Conservation (phyloP, 2,113 vertebrate genomes). For the Bambusicola thoracicus region DNA sequence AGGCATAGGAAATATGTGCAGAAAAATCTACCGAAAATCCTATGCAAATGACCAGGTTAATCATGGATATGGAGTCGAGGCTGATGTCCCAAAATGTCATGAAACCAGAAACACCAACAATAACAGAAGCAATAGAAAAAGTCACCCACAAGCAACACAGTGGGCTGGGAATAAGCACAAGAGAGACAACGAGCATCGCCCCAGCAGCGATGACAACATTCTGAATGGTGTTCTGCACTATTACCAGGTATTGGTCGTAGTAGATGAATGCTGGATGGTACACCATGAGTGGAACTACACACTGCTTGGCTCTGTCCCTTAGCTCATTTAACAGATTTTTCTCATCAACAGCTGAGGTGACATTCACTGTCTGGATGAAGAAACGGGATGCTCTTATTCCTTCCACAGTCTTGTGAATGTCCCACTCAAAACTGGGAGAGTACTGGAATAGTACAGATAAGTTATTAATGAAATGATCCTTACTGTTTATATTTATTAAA, state of each 20-base stretch:
- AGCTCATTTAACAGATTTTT: slow-evolving; percentile 78
- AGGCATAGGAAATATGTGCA: slow-evolving; percentile 87
- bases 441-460: neutral
- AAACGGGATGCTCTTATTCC: slow-evolving; percentile 81
- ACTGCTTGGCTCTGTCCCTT: slow-evolving; percentile 73
- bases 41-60: slow-evolving; percentile 89
- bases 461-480: slow-evolving; percentile 65
- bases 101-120: slow-evolving; percentile 85
- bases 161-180: slow-evolving; percentile 83
- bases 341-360: slow-evolving; percentile 57
- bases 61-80: slow-evolving; percentile 86
- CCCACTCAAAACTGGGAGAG: slow-evolving; percentile 66
- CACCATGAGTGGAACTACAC: slow-evolving; percentile 63
- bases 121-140: slow-evolving; percentile 81
- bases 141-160: slow-evolving; percentile 86
- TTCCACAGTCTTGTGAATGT: slow-evolving; percentile 74
- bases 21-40: slow-evolving; percentile 92
- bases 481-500: slow-evolving; percentile 36
- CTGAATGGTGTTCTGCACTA: slow-evolving; percentile 81
- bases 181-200: slow-evolving; percentile 82
- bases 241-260: slow-evolving; percentile 85
- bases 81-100: slow-evolving; percentile 78
- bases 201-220: slow-evolving; percentile 75
- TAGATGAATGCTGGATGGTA: slow-evolving; percentile 80
- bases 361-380: slow-evolving; percentile 76